Evolutionary conservation across 2,113 vertebrate species (phyloP), one percentile per base, ranked within the genome.

Genomic region (Rhynchopsitta pachyrhyncha): DNA sequence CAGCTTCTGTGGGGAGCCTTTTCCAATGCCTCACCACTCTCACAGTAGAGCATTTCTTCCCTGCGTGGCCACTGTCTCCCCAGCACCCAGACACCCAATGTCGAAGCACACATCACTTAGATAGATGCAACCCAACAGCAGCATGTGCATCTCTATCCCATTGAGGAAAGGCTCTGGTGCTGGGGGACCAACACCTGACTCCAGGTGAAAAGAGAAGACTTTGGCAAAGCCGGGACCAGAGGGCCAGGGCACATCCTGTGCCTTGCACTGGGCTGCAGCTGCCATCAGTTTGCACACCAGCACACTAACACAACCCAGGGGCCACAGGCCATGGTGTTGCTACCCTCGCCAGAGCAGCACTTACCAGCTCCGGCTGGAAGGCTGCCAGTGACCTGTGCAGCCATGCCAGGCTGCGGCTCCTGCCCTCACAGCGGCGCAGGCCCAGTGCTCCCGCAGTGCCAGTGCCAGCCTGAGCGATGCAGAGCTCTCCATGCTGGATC

Each of bases 401-500:
- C 99, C 99, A 99, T 82, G 97, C 96, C 10, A 98, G 97, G 55
- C 93, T 90, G 73, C 77, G 91, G 91, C 97, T 98, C 93, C 93
- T 33, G 82, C 83, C 93, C 93, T 98, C 97, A 60, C 99, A 99
- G 17, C 4, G 92, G 18, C 50, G 86, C 93, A 99, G 92, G 16
- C 68, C 60, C 53, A 98, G 75, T 6, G 82, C 37, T 17, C 66
- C 95, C 6, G 75, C 42, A 2, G 85, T 20, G 39, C 89, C 42
- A 2, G 84, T 20, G 39, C 89, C 86, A 0, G 82, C 20, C 0
- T 97, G 93, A 9, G 95, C 92, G 2, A 99, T 4, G 78, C 99
- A 99, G 55, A 97, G 81, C 62, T 98, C 96, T 33, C 96, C 96
- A 10, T 99, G 99, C 70, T 94, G 98, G 91, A 99, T 77, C 59